Base-by-base conservation (phyloP, 2,113 vertebrate genomes). In the Dicerorhinus sumatrensis region DNA sequence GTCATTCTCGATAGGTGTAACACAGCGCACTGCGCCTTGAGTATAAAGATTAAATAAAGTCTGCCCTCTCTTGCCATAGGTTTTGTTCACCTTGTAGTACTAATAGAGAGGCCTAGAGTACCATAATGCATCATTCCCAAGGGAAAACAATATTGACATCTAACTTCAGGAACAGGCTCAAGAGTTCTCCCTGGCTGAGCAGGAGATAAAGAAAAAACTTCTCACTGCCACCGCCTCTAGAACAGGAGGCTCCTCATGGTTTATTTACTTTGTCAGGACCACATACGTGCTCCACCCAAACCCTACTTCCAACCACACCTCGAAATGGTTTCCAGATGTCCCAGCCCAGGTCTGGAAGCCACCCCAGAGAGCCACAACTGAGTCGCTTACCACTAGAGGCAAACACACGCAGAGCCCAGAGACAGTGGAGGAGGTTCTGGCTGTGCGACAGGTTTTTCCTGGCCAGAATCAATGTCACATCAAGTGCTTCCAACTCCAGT, bases 401-500 rank as follows among this genome's bases (percentile, higher is more conserved):
- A 94, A 99, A 99, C 81, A 99, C 99, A 4, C 98, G 98, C 93
- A 99, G 98, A 56, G 98, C 99, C 99, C 99, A 99, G 42, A 99
- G 99, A 80, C 99, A 99, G 69, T 99, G 99, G 1, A 98, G 99
- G 48, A 99, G 99, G 87, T 98, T 98, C 82, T 98, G 98, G 85
- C 97, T 96, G 17, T 99, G 97, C 9, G 97, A 94, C 6, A 98
- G n/a, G 63, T 99, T 99, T 67, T 98, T 99, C 96, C 98, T 99
- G 93, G 99, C 97, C 96, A 99, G 96, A 88, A 98, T 99, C 88
- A 99, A 96, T 1, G 98, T 99, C 75, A 99, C 96, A 86, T 99
- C 98, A 36, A 99, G 99, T 1, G 99, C 99, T 87, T 99, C 99
- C 77, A 99, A 97, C 5, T 99, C 99, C 96, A 99, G 99, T 2